Evolutionary conservation across 2,888 invertebrate genomes (phyloP), one percentile per base, ranked within the genome.

Genomic region (Rosalia funebris): DNA sequence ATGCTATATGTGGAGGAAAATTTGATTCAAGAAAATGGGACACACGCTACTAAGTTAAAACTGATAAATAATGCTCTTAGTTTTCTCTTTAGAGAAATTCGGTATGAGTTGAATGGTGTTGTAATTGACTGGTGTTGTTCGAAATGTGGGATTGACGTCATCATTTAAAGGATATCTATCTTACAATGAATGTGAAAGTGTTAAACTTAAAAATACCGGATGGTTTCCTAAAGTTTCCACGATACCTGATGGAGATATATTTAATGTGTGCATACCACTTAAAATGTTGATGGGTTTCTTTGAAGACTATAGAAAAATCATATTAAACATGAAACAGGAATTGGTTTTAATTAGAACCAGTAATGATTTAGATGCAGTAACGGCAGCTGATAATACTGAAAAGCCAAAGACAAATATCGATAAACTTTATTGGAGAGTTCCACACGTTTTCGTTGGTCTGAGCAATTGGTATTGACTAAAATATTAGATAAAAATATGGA

Each of bases 351-450:
- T 37, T 37, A 10, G 37, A 37, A 37, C 1, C 4, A 37, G 37
- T 14, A 14, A 2, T 37, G 37, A 37, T 14, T 12, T 37, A 14
- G 37, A 37, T 11, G n/a, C 37, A 14, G 14, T 37, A 37, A 11
- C 37, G 7, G 10, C 37, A 7, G 12, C 12, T 2, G 37, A 37
- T 11, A 12, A 37, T 11, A 37, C 4, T 25, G 25, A 25, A 25
- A 25, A 25, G 7, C 25, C 37, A 12, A 37, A 37, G 14, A 37
- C 12, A 12, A n/a, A 11, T 14, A 37, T 37, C 12, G 12, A 37
- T 1, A 37, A 37, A 37, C 37, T 37, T 37, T 11, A 37, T 37
- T 37, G 37, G 37, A n/a, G 37, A 37, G 14, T 37, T n/a, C 37
- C 25, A 7, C 25, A 25, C 7, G 7, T 25, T 25, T 25, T 25